Base-by-base conservation (phyloP, 2,113 vertebrate genomes). In the Opisthocomus hoazin region DNA sequence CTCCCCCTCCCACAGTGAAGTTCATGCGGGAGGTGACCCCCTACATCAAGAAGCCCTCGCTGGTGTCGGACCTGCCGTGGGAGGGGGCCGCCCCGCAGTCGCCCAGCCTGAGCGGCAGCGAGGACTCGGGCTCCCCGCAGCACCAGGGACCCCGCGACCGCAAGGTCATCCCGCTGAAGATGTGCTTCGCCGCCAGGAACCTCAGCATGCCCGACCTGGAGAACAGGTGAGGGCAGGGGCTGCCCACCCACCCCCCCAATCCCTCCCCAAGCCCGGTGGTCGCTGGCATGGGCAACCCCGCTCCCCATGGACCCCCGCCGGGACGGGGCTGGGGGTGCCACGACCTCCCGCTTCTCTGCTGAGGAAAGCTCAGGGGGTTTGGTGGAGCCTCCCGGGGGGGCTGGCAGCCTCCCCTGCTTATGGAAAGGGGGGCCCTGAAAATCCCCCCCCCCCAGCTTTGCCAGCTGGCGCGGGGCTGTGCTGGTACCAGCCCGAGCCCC, bases 141-240 rank as follows among this genome's bases (percentile, higher is more conserved):
- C 98, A 99, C 96, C 96, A 97, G 60, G 87, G 95, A 13, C 94
- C 97, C 96, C 98, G 98, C 27, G 99, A 99, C 98, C 97, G 98
- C 81, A 99, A 99, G 94, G 98, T 99, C 96, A 99, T 99, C 93
- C 98, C 98, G 46, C 98, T 99, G 87, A 99, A 99, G 98, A 99
- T 99, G 99, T 99, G 99, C 97, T 99, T 99, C 15, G 99, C 99
- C 12, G 98, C 99, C 94, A 97, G 99, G 96, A 99, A 99, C 98
- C 98, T 99, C 89, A 99, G 98, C 97, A 99, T 99, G 99, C 99
- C 99, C 0, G 99, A 99, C 93, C 98, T 99, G 97, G 99, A 99
- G 97, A 99, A 99, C 98, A 98, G 99, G 99, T 99, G 91, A 98
- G 98, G 77, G 51, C 24, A 54, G 83, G 56, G 45, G 50, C 45